phyloP scores from a whole-genome alignment of 2,888 invertebrate species.

The Bibio marci region DNA sequence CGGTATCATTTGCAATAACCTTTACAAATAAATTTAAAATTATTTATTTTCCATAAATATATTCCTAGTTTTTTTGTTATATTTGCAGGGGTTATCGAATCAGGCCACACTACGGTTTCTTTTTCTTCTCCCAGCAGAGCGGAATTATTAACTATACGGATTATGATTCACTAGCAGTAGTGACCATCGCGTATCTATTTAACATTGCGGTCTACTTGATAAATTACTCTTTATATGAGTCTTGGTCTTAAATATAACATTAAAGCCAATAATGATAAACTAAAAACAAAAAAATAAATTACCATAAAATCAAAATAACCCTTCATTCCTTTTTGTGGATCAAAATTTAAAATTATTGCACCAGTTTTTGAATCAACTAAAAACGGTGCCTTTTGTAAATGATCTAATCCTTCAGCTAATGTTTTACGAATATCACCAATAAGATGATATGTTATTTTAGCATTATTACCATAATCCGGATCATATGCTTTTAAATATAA shows the following conservation, averaged over 20 bases:
- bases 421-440: slow-evolving; percentile 68
- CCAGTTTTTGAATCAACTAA: slow-evolving; percentile 67
- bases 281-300: slow-evolving; percentile 6
- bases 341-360: slow-evolving; percentile 75
- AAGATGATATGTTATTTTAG: slow-evolving; percentile 57
- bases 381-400: slow-evolving; percentile 63
- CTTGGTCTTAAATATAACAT: no score
- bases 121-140: no score
- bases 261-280: neutral
- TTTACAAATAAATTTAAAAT: slow-evolving; percentile 24
- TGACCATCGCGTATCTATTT: no score
- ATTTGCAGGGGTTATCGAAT: no score
- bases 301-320: slow-evolving; percentile 90
- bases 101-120: no score
- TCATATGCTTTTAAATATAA: slow-evolving; percentile 72
- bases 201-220: no score
- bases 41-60: no score
- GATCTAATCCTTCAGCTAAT: slow-evolving; percentile 69
- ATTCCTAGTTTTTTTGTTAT: no score
- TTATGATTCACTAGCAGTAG: no score
- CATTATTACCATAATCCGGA: slow-evolving; percentile 56
- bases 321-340: slow-evolving; percentile 92
- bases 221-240: no score
- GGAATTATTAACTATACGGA: no score
- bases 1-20: slow-evolving; percentile 73